Evolutionary conservation across 35 echinoderm and acorn worm genomes (phyloP).

Genomic region (Chiridota heheva): DNA sequence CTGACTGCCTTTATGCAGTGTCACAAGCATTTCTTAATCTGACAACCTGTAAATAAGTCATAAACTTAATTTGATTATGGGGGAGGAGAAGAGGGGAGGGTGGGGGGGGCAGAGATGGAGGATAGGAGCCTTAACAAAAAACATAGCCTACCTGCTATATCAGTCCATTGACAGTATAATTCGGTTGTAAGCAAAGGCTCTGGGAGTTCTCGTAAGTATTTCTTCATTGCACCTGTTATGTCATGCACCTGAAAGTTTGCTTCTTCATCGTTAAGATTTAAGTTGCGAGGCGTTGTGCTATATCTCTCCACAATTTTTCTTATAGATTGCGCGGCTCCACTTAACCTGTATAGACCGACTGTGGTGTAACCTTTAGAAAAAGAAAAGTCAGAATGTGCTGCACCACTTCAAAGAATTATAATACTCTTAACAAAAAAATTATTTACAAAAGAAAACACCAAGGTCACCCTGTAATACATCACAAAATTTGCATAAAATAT

Average conservation of each 20-base stretch:
- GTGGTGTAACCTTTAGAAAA: slow-evolving; percentile 47
- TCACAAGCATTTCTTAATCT: too few relatives aligned
- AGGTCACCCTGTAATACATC: too few relatives aligned
- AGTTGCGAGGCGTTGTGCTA: slow-evolving; percentile 40
- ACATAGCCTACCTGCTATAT: slow-evolving; percentile 78
- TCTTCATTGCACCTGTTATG: slow-evolving; percentile 85
- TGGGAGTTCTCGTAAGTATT: slow-evolving; percentile 89
- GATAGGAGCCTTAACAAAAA: too few relatives aligned
- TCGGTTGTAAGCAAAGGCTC: slow-evolving; percentile 84
- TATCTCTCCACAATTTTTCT: slow-evolving; percentile 48
- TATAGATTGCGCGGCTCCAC: slow-evolving; percentile 59
- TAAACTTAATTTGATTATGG: neutral
- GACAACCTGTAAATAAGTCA: neutral
- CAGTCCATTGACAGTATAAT: slow-evolving; percentile 75
- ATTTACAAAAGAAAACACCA: too few relatives aligned
- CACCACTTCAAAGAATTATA: too few relatives aligned
- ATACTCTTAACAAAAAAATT: too few relatives aligned
- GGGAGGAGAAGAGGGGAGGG: too few relatives aligned
- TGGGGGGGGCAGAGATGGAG: too few relatives aligned
- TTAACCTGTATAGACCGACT: slow-evolving; percentile 85
- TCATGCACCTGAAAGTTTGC: slow-evolving; percentile 69
- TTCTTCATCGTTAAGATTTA: slow-evolving; percentile 30
- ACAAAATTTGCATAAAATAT: too few relatives aligned
- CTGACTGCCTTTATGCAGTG: too few relatives aligned
- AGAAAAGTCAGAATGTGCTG: neutral